phyloP scores from a whole-genome alignment of 2,888 invertebrate species.

The Steromphala cineraria region DNA sequence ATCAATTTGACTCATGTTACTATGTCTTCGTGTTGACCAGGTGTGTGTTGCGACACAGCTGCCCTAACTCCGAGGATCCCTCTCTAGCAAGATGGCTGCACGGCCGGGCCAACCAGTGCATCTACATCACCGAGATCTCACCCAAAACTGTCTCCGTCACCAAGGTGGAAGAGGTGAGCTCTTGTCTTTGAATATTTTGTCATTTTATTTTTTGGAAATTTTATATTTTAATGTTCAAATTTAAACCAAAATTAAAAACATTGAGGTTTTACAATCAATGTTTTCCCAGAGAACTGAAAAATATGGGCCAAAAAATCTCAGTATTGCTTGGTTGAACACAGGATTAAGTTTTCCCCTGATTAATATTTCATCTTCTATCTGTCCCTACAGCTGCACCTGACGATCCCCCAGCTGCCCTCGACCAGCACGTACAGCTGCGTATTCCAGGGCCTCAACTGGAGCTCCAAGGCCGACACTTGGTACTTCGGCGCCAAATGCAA shows the following conservation, averaged over 20 bases:
- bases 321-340: background rate
- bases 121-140: constrained; percentile 63
- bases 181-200: background rate
- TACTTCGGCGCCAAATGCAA: constrained; percentile 59
- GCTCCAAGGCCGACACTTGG: constrained; percentile 54
- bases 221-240: no score
- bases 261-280: no score
- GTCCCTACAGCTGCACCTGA: constrained; percentile 61
- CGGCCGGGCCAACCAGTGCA: constrained; percentile 52
- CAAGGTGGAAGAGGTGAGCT: constrained; percentile 49
- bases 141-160: constrained; percentile 64
- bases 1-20: background rate
- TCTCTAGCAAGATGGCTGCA: constrained; percentile 59
- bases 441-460: constrained; percentile 61
- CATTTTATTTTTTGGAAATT: no score
- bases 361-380: background rate
- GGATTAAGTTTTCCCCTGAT: background rate
- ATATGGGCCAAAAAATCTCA: background rate
- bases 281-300: no score
- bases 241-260: no score
- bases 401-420: constrained; percentile 60
- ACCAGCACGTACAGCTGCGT: constrained; percentile 69
- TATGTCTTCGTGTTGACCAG: constrained; percentile 41
- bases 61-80: constrained; percentile 50
- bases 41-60: constrained; percentile 52